Percentiles rank a stretch among this genome's conserved stretches.
Conservation (phyloP, 2,113 vertebrate species). For the Eulemur rufifrons region DNA sequence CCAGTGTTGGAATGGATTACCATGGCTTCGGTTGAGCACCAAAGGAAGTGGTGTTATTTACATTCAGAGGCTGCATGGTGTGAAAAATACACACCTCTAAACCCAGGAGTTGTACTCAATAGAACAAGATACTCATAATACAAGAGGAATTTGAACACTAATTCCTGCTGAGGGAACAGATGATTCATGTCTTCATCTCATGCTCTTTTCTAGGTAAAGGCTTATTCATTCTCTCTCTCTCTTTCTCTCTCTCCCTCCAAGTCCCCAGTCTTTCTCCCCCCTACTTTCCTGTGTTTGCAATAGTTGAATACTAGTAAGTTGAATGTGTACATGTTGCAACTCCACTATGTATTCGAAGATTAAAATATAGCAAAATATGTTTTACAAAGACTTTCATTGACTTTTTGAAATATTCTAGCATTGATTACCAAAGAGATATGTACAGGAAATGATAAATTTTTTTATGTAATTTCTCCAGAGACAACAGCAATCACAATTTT, state of each 20-base stretch:
- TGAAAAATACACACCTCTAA: slow-evolving; percentile 26
- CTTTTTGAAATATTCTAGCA: neutral
- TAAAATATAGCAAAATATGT: slow-evolving; percentile 24
- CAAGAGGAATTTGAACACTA: neutral
- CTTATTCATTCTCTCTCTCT: no score
- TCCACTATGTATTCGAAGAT: neutral
- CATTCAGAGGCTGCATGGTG: neutral
- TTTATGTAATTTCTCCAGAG: neutral
- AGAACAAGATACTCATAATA: neutral
- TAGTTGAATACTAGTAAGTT: neutral
- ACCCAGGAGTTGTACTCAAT: neutral
- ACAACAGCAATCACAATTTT: neutral
- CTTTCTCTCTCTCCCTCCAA: no score
- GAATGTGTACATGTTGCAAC: neutral
- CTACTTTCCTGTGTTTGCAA: neutral
- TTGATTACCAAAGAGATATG: neutral
- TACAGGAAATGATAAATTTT: neutral
- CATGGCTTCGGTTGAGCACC: neutral
- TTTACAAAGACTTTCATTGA: slow-evolving; percentile 26
- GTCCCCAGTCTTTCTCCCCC: neutral
- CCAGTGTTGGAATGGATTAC: neutral
- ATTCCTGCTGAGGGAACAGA: neutral
- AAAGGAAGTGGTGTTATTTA: neutral
- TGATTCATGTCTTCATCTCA: neutral
- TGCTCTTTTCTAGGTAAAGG: neutral